Evolutionary conservation across 2,888 invertebrate species (phyloP), one percentile per base, ranked within the genome.

Genomic region (Andrena chrysosceles): DNA sequence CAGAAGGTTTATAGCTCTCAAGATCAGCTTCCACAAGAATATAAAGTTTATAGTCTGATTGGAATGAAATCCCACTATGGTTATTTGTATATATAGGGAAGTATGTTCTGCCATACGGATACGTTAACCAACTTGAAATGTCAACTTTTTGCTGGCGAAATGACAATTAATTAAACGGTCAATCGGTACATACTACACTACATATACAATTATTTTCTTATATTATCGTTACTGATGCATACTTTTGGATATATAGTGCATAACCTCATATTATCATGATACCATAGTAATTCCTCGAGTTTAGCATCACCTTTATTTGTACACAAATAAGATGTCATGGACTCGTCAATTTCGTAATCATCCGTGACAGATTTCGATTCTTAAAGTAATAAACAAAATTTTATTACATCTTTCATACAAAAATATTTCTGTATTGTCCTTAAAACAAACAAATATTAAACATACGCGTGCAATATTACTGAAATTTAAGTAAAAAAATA

Each of bases 261-360:
- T 5, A 95, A 95, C 84, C 95, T 93, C 76, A 95, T 94, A 69
- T 95, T 94, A 1, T 94, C 95, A 63, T 94, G 93, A 83, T 94
- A 94, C 94, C 95, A 96, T 1, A 96, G 91, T 20, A 97, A 94
- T 92, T 96, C 96, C 91, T 96, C 96, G 7, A 96, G 94, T 91
- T 95, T 95, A 78, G 95, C 95, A 92, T 94, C 94, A 89, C 94
- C 95, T 71, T 95, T 95, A 91, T 95, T 95, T 70, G 93, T 94
- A 88, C 96, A 95, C 13, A 95, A 91, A 88, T 94, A 94, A 48
- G 95, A 95, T 90, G 95, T 95, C 64, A 95, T 89, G 71, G 87
- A 83, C 79, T 91, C 85, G 33, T 69, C 84, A 35, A 52, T 54
- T 4, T 81, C 72, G 13, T 16, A 60, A 33, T 69, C 64, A 31